These are phyloP conservation scores for Colossoma macropomum DNA, from an alignment of 2,113 vertebrate genomes.

Conservation along the genomic window DNA sequence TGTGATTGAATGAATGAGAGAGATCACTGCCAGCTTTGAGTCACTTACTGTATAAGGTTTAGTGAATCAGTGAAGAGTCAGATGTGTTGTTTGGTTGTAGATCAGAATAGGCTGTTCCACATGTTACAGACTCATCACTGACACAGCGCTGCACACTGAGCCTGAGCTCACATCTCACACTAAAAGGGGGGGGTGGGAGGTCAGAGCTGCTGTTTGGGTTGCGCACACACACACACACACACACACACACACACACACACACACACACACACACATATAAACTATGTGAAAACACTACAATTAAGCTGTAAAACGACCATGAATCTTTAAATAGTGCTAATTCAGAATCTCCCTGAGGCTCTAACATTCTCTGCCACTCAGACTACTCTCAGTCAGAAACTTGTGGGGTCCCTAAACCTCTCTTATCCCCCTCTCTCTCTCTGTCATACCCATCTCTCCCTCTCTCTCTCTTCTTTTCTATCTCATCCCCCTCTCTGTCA, in stretches of 20 bases:
- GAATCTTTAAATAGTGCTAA: constrained; percentile 68
- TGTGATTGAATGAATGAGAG: neutral
- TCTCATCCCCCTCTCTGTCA: neutral
- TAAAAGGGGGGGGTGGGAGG: neutral
- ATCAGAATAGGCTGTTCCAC: neutral
- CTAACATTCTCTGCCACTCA: constrained; percentile 29
- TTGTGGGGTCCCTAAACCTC: neutral
- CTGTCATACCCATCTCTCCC: neutral
- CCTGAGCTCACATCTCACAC: neutral
- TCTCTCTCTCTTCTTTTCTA: neutral
- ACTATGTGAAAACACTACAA: constrained; percentile 61
- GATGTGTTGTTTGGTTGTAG: neutral
- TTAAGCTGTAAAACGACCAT: constrained; percentile 66
- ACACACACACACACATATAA: constrained; percentile 45
- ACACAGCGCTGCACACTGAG: neutral
- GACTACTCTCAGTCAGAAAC: constrained; percentile 8
- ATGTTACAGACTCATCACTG: neutral
- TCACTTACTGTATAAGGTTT: neutral
- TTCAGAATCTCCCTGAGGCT: constrained; percentile 59
- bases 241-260: constrained; percentile 40
- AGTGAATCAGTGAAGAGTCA: neutral
- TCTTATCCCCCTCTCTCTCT: neutral
- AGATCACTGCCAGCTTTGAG: neutral
- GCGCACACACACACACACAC: neutral
- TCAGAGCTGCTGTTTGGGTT: neutral